These are phyloP conservation scores for Drosophila mayaguana DNA, from an alignment of 2,888 invertebrate species.

Conservation along the genomic window DNA sequence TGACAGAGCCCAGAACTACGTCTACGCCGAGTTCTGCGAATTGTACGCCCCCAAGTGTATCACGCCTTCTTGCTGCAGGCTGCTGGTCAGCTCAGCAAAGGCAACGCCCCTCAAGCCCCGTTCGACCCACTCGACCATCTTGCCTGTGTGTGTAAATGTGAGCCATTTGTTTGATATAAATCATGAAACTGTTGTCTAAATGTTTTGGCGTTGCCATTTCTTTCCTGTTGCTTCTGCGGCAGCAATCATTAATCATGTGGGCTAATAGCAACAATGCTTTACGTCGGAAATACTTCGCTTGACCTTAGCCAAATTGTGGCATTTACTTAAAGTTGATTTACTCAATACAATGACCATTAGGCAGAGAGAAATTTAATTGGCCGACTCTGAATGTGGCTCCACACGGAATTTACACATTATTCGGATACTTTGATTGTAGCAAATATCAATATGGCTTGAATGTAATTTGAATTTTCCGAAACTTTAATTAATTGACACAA, in stretches of 20 bases:
- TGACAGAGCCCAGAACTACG: neutral
- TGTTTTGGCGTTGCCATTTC: slow-evolving; percentile 52
- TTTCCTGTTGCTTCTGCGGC: slow-evolving; percentile 44
- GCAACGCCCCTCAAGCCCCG: slow-evolving; percentile 8
- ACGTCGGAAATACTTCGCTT: slow-evolving; percentile 36
- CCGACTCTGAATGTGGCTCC: slow-evolving; percentile 5
- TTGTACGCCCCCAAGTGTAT: slow-evolving; percentile 18
- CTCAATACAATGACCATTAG: slow-evolving; percentile 41
- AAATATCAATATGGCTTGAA: too few species aligned
- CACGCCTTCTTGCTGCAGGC: slow-evolving; percentile 37
- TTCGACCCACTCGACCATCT: neutral
- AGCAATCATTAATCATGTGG: slow-evolving; percentile 61
- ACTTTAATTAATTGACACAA: slow-evolving; percentile 3
- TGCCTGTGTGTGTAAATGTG: slow-evolving; percentile 5
- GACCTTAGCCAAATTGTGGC: slow-evolving; percentile 35
- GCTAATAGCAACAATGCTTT: slow-evolving; percentile 44
- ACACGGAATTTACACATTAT: slow-evolving; percentile 9
- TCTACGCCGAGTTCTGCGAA: slow-evolving; percentile 24
- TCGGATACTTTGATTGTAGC: neutral
- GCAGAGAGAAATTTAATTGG: slow-evolving; percentile 28
- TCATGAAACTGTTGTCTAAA: slow-evolving; percentile 55
- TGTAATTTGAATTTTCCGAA: neutral
- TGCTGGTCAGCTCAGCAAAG: slow-evolving; percentile 61
- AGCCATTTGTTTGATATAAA: slow-evolving; percentile 56
- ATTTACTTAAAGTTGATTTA: slow-evolving; percentile 44